These are phyloP conservation scores for Pogonomyrmex barbatus DNA, from an alignment of 1,140 invertebrate genomes.

Conservation along the genomic window DNA sequence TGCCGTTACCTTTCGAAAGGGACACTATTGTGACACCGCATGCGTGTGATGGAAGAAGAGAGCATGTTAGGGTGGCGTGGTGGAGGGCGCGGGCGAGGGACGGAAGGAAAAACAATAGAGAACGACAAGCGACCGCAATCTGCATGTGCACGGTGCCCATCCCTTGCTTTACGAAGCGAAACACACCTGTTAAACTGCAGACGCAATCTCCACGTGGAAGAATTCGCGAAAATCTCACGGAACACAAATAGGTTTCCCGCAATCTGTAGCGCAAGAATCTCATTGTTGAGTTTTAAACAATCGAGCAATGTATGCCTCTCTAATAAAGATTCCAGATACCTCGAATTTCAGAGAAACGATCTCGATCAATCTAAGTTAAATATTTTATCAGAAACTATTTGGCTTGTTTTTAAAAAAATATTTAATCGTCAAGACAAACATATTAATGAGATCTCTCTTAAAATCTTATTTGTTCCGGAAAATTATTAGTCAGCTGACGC, in stretches of 20 bases:
- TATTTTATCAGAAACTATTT: neutral
- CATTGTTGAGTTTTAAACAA: neutral
- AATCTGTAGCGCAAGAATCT: neutral
- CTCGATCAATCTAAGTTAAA: neutral
- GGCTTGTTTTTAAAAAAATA: neutral
- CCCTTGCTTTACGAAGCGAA: slow-evolving; percentile 66
- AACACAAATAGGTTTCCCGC: neutral
- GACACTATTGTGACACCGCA: slow-evolving; percentile 77
- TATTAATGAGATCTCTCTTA: neutral
- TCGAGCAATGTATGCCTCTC: neutral
- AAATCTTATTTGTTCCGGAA: neutral
- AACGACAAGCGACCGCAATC: slow-evolving; percentile 67
- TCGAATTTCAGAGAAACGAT: neutral
- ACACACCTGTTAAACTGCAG: slow-evolving; percentile 65
- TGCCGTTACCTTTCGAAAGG: slow-evolving; percentile 76
- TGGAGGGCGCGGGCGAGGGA: slow-evolving; percentile 52
- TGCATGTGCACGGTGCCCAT: slow-evolving; percentile 65
- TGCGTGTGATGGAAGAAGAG: slow-evolving; percentile 74
- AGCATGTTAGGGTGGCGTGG: slow-evolving; percentile 56
- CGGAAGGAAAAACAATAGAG: slow-evolving; percentile 65
- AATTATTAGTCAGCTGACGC: neutral
- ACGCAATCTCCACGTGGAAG: slow-evolving; percentile 30
- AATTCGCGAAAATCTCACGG: slow-evolving; percentile 55
- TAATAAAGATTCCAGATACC: neutral
- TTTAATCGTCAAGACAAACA: neutral